Evolutionary conservation across 1,140 invertebrate species (phyloP).

Genomic region (Drosophila ercepeae): DNA sequence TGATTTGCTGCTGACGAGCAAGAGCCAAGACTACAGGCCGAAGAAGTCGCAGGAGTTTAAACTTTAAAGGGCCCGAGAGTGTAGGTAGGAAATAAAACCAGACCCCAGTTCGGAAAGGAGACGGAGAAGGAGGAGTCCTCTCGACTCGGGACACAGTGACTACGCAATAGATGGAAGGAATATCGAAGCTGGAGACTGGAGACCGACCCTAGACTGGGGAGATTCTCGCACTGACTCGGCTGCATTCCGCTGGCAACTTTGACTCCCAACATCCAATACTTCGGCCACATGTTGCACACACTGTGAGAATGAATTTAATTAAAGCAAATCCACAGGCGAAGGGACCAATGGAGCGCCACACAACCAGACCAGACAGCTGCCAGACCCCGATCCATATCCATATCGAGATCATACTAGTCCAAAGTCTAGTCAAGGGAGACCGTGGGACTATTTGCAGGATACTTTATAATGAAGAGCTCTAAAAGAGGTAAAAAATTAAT

Average conservation of each 20-base stretch:
- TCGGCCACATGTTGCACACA: constrained; percentile 77
- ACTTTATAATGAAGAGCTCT: too few species aligned
- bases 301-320: constrained; percentile 82
- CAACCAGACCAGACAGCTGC: constrained; percentile 29
- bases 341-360: constrained; percentile 75
- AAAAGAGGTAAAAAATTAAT: too few species aligned
- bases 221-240: constrained; percentile 26
- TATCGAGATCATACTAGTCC: constrained; percentile 46
- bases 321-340: constrained; percentile 56
- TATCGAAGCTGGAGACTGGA: constrained; percentile 18
- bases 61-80: constrained; percentile 45
- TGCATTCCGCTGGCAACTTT: constrained; percentile 52
- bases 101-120: constrained; percentile 3
- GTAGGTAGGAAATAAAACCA: constrained; percentile 55
- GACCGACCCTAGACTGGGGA: constrained; percentile 6
- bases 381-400: constrained; percentile 23
- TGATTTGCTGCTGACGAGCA: constrained; percentile 64
- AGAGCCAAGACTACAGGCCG: neutral
- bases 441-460: constrained; percentile 25
- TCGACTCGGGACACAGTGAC: constrained; percentile 9
- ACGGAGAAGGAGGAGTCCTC: constrained; percentile 10
- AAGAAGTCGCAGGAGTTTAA: constrained; percentile 62
- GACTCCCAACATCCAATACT: constrained; percentile 28
- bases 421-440: constrained; percentile 60
- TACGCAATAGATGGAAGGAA: constrained; percentile 54